Conservation (phyloP, 2,797 vertebrate genomes). For the Apodemus agrarius region DNA sequence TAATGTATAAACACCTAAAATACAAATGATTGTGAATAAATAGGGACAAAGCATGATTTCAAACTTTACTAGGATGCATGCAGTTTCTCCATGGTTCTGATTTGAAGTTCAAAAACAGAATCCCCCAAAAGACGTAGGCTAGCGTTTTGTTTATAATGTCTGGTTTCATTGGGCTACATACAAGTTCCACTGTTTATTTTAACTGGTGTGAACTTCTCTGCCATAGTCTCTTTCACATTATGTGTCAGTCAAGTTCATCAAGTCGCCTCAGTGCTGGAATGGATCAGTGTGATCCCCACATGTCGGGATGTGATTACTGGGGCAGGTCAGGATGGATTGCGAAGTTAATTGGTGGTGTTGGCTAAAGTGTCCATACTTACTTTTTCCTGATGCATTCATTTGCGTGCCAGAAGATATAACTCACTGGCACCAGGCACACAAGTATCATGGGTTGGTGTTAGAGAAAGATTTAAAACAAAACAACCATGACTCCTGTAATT, state of each 20-base stretch:
- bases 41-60: background rate
- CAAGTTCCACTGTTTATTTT: conserved; percentile 38
- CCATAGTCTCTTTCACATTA: background rate
- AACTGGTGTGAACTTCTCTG: background rate
- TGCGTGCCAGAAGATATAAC: conserved; percentile 56
- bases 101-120: conserved; percentile 21
- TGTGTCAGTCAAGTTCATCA: conserved; percentile 13
- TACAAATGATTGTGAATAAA: background rate
- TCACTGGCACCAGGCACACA: conserved; percentile 55
- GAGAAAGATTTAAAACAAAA: conserved; percentile 63
- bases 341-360: conserved; percentile 25
- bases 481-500: conserved; percentile 43
- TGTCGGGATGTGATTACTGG: background rate
- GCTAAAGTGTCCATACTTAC: conserved; percentile 57
- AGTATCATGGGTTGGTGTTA: background rate
- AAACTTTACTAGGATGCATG: background rate
- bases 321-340: conserved; percentile 9
- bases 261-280: background rate
- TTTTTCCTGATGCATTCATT: conserved; percentile 55
- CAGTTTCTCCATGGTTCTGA: background rate
- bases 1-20: background rate
- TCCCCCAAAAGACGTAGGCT: background rate
- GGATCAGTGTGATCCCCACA: background rate
- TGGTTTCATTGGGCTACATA: background rate
- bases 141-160: background rate